These are phyloP conservation scores for Pipa parva DNA, from an alignment of 2,113 vertebrate species.

Conservation along the genomic window DNA sequence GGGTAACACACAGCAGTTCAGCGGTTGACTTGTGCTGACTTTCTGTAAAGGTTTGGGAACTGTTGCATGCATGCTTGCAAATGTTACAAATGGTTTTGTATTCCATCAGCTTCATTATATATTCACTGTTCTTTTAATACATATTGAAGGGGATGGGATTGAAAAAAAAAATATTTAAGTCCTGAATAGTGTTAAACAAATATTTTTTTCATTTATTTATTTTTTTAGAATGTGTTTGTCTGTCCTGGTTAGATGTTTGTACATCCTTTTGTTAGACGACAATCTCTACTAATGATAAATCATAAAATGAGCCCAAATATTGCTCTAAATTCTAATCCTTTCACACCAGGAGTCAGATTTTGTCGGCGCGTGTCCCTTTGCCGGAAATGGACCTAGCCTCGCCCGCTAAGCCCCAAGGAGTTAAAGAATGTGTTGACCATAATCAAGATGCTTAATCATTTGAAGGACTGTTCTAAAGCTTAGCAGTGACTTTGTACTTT, in stretches of 20 bases:
- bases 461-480: background rate
- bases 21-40: too few relatives aligned
- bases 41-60: too few relatives aligned
- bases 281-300: background rate
- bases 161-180: background rate
- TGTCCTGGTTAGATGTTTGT: conserved; percentile 15
- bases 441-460: conserved; percentile 3
- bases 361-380: conserved; percentile 33
- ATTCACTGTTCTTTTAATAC: background rate
- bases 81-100: too few relatives aligned
- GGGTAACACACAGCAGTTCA: too few relatives aligned
- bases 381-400: conserved; percentile 32
- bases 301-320: conserved; percentile 4
- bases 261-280: background rate
- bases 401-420: conserved; percentile 35
- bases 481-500: background rate
- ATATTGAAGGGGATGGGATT: background rate
- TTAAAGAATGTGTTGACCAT: conserved; percentile 20
- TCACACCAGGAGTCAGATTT: conserved; percentile 36
- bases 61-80: too few relatives aligned
- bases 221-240: conserved; percentile 21
- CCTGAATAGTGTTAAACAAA: conserved; percentile 39
- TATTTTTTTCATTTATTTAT: too few relatives aligned
- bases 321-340: conserved; percentile 28
- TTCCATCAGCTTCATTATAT: background rate